Base-by-base conservation (phyloP, 2,797 vertebrate species). In the Pitangus sulphuratus region DNA sequence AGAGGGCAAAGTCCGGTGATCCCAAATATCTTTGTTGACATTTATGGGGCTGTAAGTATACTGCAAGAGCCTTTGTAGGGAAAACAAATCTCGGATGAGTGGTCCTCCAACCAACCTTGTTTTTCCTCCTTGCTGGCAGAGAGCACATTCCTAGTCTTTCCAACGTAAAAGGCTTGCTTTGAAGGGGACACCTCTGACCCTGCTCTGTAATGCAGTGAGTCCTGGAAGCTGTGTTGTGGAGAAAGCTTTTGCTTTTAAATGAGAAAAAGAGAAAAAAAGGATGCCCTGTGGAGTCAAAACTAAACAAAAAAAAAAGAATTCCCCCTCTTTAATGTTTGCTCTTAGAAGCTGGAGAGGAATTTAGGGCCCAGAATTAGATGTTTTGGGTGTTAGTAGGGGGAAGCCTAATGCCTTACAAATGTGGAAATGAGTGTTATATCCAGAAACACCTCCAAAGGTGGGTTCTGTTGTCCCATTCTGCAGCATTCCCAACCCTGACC, bases 231-330 rank as follows among this genome's bases (percentile, higher is more conserved):
- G 6, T 50, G 70, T 77, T 94, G 53, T 86, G 65, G 64, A 89
- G 86, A 88, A 72, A 70, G 44, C 70, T 95, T 90, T 90, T 74
- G 24, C 79, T 87, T 90, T 90, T 89, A 47, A 75, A 74, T 62
- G 82, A 77, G 84, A 31, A 48, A 71, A 87, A 56, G 72, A 74
- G 65, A 78, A 90, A 90, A 84, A 42, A 95, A 77, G 39, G 76
- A 78, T 79, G 28, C 12, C 42, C n/a, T 7, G 5, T 47, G 47
- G 44, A 86, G 57, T 81, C 53, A 77, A 62, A 81, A 51, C 20
- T 66, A 15, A 44, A 56, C 48, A 31, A 71, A 31, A 3, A 12
- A 53, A 21, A n/a, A 28, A 14, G 4, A 65, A 54, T 57, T 42
- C 15, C 22, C 22, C 1, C 9, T 37, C n/a, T 88, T 40, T 64